Evolutionary conservation across 2,888 invertebrate species (phyloP).

Genomic region (Metalampra italica): DNA sequence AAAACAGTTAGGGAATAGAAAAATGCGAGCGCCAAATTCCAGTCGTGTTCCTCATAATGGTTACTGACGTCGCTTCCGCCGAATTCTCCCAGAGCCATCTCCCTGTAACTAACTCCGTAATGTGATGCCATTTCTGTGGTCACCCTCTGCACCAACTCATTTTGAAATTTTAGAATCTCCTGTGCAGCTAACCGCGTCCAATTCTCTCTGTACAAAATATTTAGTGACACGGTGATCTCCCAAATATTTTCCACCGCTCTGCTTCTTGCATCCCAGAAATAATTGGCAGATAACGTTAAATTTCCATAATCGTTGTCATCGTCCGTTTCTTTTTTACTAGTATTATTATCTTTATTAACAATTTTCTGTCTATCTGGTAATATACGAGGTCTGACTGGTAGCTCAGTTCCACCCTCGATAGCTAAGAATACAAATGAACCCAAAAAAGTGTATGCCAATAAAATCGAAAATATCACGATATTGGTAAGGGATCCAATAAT

Average conservation of each 20-base stretch:
- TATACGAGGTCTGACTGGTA: constrained; percentile 70
- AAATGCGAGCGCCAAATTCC: constrained; percentile 94
- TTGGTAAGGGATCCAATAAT: constrained; percentile 88
- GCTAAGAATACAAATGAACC: constrained; percentile 91
- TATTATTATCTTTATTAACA: constrained; percentile 69
- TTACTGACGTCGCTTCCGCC: constrained; percentile 54
- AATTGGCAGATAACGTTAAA: constrained; percentile 63
- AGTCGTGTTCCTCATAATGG: constrained; percentile 83
- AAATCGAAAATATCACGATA: constrained; percentile 88
- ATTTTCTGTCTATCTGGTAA: constrained; percentile 72
- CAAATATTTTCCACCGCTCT: constrained; percentile 92
- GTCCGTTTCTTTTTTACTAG: constrained; percentile 56
- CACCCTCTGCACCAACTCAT: constrained; percentile 87
- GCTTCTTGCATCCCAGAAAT: constrained; percentile 72
- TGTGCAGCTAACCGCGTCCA: constrained; percentile 91
- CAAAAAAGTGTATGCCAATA: constrained; percentile 87
- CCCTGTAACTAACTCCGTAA: constrained; percentile 73
- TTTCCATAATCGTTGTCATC: constrained; percentile 63
- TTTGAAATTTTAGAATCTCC: constrained; percentile 89
- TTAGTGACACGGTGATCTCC: constrained; percentile 92
- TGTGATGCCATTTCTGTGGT: constrained; percentile 86
- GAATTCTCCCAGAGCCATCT: constrained; percentile 73
- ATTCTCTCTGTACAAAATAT: constrained; percentile 92
- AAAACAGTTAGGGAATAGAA: constrained; percentile 96
- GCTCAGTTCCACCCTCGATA: constrained; percentile 85